Evolutionary conservation across 1,140 invertebrate genomes (phyloP).

Genomic region (Anagrus nilaparvatae): DNA sequence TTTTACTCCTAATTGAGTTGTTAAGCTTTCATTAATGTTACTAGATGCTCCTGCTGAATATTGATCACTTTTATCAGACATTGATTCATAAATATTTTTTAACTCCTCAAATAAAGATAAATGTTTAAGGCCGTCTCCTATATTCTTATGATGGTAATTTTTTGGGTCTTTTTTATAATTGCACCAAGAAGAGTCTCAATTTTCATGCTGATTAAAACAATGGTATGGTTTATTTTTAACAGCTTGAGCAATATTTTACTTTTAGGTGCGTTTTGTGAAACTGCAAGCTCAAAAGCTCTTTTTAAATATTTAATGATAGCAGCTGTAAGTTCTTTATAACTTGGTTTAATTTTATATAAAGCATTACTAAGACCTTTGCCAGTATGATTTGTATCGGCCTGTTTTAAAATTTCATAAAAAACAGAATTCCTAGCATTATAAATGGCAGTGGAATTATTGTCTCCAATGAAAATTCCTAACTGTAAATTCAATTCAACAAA

Average conservation of each 20-base stretch:
- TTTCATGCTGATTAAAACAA: slow-evolving; percentile 2
- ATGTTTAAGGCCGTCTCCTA: slow-evolving; percentile 2
- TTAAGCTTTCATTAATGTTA: slow-evolving; percentile 7
- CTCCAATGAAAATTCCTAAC: background rate
- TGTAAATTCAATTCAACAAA: background rate
- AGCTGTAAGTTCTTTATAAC: slow-evolving; percentile 7
- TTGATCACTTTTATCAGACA: slow-evolving; percentile 2
- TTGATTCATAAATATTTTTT: background rate
- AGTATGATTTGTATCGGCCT: slow-evolving; percentile 7
- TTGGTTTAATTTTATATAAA: slow-evolving; percentile 8
- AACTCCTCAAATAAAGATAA: slow-evolving; percentile 3
- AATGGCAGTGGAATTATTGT: slow-evolving; percentile 5
- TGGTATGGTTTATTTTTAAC: slow-evolving; percentile 11
- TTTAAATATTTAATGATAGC: slow-evolving; percentile 8
- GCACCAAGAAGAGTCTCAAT: slow-evolving; percentile 13
- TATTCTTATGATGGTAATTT: slow-evolving; percentile 3
- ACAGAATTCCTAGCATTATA: background rate
- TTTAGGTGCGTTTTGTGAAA: slow-evolving; percentile 7
- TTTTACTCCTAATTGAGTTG: too few species aligned
- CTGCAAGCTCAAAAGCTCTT: slow-evolving; percentile 4
- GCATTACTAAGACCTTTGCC: slow-evolving; percentile 1
- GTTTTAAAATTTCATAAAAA: slow-evolving; percentile 7
- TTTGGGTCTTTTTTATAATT: slow-evolving; percentile 6
- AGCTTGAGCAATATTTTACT: background rate
- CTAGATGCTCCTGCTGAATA: slow-evolving; percentile 10